Evolutionary conservation across 2,888 invertebrate species (phyloP), one percentile per base, ranked within the genome.

Genomic region (Eilema griseolum): DNA sequence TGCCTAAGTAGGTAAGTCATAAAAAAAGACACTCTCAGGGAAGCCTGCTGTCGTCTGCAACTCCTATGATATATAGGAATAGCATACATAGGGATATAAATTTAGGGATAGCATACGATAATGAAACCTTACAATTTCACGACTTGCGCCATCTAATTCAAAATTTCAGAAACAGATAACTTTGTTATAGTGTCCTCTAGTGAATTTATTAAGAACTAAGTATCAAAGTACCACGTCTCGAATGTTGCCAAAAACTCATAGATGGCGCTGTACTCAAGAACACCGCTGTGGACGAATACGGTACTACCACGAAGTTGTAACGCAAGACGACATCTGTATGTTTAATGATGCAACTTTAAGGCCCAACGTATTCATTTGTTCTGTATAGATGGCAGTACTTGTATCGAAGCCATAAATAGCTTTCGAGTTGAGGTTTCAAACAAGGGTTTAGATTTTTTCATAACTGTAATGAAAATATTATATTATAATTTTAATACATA

Each of bases 381-480:
- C 7, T 59, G 16, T 8, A 28, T 52, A 64, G 64, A 52, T 64
- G 64, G 64, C 64, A 52, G 64, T 46, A 52, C 52, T n/a, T 11
- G 14, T 26, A 46, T n/a, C 28, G 7, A n/a, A 52, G 20, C n/a
- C 1, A 46, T 46, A 20, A 41, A 41, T 16, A 16, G 16, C 4
- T 46, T 41, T 41, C 0, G 0, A 41, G 33, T 41, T 37, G 41
- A 41, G 1, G 41, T 16, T 41, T 41, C 16, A 41, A 37, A 37
- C 3, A 37, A 37, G 12, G 12, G 33, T 11, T 37, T 37, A 2
- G 2, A 5, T 12, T 12, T 37, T 5, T 37, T 12, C 5, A 37
- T 12, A 37, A 3, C 4, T 16, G 41, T 16, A 37, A 37, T 37
- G 31, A 33, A 33, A 33, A 33, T 3, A 33, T 12, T 12, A 37